Evolutionary conservation across 2,888 invertebrate species (phyloP), one percentile per base, ranked within the genome.

Genomic region (Ryuthela nishihirai): DNA sequence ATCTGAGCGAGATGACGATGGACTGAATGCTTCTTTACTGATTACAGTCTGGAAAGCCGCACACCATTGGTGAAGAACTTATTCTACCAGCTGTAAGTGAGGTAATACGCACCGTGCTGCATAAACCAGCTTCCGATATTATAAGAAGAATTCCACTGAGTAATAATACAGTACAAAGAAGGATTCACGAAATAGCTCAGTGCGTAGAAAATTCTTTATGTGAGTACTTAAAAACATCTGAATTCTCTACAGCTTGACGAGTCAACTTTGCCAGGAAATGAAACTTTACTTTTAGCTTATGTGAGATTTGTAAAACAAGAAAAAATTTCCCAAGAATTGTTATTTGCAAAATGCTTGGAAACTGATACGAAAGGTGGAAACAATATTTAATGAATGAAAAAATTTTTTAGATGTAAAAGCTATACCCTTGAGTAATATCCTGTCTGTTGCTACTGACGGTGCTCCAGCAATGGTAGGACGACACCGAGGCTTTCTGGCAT

Each of bases 341-440:
- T 64, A 41, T 50, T 64, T 53, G 58, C 52, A 15, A 52, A 39
- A 52, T 24, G 21, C 12, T 40, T 62, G n/a, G 40, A 45, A 36
- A 63, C 53, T 5, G 41, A 50, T 32, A 59, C 62, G 3, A 62
- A 58, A 62, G 59, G 60, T 9, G 54, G n/a, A 62, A 45, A 32
- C 62, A 12, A 24, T 62, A 47, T 60, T 52, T 50, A 41, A 46
- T 35, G 47, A 21, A 21, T 39, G 46, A 15, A 53, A 35, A 9
- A n/a, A 23, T 10, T 53, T 55, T 46, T 62, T 61, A 35, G 36
- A 39, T 35, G 32, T 17, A 38, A 62, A 63, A 56, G 47, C 36
- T 17, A 55, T 62, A 24, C 50, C 45, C 29, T 40, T 32, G 43
- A 38, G 23, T 23, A 55, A 50, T 39, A 47, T 47, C 20, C 9